phyloP scores from a whole-genome alignment of 1,140 invertebrate species.

The Pectinophora gossypiella region DNA sequence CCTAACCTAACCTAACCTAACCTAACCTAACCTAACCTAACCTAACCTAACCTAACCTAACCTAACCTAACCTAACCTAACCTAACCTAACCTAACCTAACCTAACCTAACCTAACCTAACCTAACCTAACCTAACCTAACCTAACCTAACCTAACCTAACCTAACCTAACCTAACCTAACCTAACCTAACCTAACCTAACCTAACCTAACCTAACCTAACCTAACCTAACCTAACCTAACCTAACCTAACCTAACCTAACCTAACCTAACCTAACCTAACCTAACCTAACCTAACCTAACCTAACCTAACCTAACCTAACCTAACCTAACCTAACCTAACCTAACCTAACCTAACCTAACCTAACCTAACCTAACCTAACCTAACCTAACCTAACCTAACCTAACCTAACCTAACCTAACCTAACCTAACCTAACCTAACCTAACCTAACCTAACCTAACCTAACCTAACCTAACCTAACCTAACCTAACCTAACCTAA shows the following conservation, averaged over 20 bases:
- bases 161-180: constrained; percentile 11
- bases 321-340: constrained; percentile 11
- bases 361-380: constrained; percentile 10
- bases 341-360: constrained; percentile 10
- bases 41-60: constrained; percentile 11
- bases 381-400: constrained; percentile 10
- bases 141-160: constrained; percentile 11
- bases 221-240: constrained; percentile 11
- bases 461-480: constrained; percentile 11
- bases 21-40: constrained; percentile 11
- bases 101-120: constrained; percentile 10
- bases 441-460: constrained; percentile 22
- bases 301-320: constrained; percentile 10
- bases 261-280: constrained; percentile 11
- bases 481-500: constrained; percentile 11
- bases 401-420: constrained; percentile 11
- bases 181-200: constrained; percentile 11
- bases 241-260: constrained; percentile 10
- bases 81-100: constrained; percentile 11
- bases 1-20: constrained; percentile 11
- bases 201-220: constrained; percentile 10
- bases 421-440: constrained; percentile 18
- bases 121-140: constrained; percentile 10
- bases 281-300: constrained; percentile 10
- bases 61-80: constrained; percentile 10